Evolutionary conservation across 1,140 invertebrate species (phyloP), one percentile per base, ranked within the genome.

Genomic region (Yoshiicerus persimilis): DNA sequence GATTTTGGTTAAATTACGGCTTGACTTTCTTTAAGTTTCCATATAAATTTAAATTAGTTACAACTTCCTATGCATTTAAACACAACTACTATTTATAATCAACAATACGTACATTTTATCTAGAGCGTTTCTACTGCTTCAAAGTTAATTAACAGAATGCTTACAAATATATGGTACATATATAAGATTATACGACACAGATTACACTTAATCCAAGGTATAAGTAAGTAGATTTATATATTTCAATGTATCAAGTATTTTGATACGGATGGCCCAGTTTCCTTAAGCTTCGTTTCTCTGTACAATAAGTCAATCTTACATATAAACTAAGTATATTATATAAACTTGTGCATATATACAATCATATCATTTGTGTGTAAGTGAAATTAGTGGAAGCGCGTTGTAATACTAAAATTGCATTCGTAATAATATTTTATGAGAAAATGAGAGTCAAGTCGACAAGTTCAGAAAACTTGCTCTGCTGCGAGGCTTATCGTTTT

Each of bases 21-120:
- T 80, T 80, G 75, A 80, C 75, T 80, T 80, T 80, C 27, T 80
- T 66, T 80, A 80, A 80, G 75, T 80, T 80, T 80, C 16, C 20
- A 80, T 80, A 80, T 80, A 80, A 80, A 80, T 80, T 80, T 80
- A 80, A 80, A 80, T 80, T 80, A 80, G 20, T n/a, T 30, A 9
- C 23, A 70, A 34, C 32, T 9, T 20, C 32, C 23, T 11, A 30
- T 80, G 13, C 27, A 77, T 77, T 32, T n/a, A 77, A 11, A 70
- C 64, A 27, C 6, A 27, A 70, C 47, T 64, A 77, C 25, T 11
- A 70, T 5, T 8, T 70, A 70, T 32, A 80, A 36, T n/a, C n/a
- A 9, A 36, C 20, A 13, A 80, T 38, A 34, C 32, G 3, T 77
- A 10, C 34, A 16, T 20, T 38, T 2, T 27, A 70, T 2, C n/a